Conservation (phyloP, 2,113 vertebrate species). For the Mixornis gularis region DNA sequence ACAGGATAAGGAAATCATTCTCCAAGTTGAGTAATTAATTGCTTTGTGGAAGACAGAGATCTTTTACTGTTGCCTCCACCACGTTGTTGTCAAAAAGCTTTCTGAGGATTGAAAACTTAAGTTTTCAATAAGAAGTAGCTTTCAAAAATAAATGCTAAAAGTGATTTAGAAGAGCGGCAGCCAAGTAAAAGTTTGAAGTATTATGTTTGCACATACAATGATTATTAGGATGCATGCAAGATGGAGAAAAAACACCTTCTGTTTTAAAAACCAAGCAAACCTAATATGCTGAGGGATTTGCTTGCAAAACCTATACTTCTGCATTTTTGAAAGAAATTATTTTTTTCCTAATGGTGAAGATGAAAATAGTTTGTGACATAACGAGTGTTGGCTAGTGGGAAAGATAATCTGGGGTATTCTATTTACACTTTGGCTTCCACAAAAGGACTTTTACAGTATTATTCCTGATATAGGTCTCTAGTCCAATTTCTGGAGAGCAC, state of each 20-base stretch:
- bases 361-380: neutral
- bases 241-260: neutral
- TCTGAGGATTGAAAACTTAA: neutral
- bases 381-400: neutral
- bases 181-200: neutral
- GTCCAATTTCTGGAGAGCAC: neutral
- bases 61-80: neutral
- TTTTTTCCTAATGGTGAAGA: neutral
- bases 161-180: neutral
- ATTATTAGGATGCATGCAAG: neutral
- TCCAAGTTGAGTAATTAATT: neutral
- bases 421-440: neutral
- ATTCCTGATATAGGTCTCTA: neutral
- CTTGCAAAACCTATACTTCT: neutral
- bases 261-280: neutral
- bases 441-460: neutral
- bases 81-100: neutral
- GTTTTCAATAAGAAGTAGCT: neutral
- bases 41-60: neutral
- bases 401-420: neutral
- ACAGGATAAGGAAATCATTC: neutral
- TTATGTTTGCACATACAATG: neutral
- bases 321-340: neutral
- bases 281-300: neutral
- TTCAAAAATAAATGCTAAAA: neutral